Evolutionary conservation across 2,113 vertebrate species (phyloP).

Genomic region (Petrocephalus microphthalmus): DNA sequence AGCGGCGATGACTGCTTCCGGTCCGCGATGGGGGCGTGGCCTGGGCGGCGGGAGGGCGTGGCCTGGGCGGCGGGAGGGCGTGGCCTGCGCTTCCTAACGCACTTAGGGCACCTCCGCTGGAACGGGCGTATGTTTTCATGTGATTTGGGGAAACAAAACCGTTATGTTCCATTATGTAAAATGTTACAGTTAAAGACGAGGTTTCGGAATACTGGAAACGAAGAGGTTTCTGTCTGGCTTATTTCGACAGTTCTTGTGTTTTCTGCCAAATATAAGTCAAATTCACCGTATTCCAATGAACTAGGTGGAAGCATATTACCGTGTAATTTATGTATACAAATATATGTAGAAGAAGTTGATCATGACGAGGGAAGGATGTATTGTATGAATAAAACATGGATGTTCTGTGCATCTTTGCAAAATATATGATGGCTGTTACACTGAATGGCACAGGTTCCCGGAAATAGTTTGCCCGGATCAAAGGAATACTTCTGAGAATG

Average conservation of each 20-base stretch:
- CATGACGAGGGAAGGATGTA: neutral
- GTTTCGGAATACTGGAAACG: neutral
- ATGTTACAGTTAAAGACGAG: neutral
- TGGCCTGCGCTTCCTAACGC: neutral
- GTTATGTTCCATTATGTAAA: neutral
- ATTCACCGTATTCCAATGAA: neutral
- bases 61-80: neutral
- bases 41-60: neutral
- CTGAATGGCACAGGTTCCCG: neutral
- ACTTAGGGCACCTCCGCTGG: neutral
- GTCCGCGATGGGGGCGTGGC: neutral
- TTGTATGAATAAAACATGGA: neutral
- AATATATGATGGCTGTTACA: neutral
- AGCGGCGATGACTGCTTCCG: conserved; percentile 52
- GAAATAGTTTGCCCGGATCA: neutral
- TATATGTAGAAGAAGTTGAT: neutral
- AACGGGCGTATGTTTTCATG: neutral
- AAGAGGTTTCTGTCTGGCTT: neutral
- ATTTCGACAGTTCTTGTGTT: neutral
- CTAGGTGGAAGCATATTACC: neutral
- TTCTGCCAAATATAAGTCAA: neutral
- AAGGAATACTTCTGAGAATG: no score
- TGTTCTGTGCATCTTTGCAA: neutral
- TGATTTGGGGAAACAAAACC: neutral
- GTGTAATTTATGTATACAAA: neutral